Evolutionary conservation across 2,888 invertebrate genomes (phyloP).

Genomic region (Eupelmus urozonus): DNA sequence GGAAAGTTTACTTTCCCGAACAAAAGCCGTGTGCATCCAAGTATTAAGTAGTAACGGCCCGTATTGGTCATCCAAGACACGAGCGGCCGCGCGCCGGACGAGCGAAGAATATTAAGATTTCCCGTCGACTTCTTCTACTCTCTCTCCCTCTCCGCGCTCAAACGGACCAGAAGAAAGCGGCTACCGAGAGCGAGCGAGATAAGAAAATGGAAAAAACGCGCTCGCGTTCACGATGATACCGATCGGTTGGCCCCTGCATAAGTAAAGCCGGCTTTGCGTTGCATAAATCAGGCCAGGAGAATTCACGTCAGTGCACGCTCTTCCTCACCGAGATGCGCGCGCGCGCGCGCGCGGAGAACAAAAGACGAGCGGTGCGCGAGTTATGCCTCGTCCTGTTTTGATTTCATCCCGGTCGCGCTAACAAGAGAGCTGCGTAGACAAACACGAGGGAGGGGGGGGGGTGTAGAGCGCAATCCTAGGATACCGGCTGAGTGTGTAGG

Average conservation of each 20-base stretch:
- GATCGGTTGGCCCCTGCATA: too few species aligned
- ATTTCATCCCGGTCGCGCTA: neutral
- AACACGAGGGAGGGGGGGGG: neutral
- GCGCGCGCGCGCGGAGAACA: too few species aligned
- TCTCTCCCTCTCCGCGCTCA: neutral
- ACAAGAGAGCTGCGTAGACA: neutral
- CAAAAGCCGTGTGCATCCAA: slow-evolving; percentile 12
- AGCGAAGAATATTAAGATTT: slow-evolving; percentile 54
- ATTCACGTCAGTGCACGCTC: too few species aligned
- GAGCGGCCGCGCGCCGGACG: slow-evolving; percentile 6
- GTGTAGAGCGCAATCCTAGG: slow-evolving; percentile 2
- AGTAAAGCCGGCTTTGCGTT: too few species aligned
- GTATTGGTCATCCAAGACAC: slow-evolving; percentile 46
- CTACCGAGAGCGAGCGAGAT: neutral
- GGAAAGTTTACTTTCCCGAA: neutral
- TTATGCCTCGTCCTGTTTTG: slow-evolving; percentile 2
- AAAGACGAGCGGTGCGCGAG: neutral
- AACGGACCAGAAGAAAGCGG: neutral
- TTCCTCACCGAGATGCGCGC: too few species aligned
- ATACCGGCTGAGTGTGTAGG: slow-evolving; percentile 27
- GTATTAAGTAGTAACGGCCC: slow-evolving; percentile 49
- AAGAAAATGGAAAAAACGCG: neutral
- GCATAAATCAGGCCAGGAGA: too few species aligned
- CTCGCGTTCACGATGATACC: too few species aligned
- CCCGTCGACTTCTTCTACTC: slow-evolving; percentile 30